phyloP scores from a whole-genome alignment of 2,888 invertebrate species.

The Ligdia adustata region DNA sequence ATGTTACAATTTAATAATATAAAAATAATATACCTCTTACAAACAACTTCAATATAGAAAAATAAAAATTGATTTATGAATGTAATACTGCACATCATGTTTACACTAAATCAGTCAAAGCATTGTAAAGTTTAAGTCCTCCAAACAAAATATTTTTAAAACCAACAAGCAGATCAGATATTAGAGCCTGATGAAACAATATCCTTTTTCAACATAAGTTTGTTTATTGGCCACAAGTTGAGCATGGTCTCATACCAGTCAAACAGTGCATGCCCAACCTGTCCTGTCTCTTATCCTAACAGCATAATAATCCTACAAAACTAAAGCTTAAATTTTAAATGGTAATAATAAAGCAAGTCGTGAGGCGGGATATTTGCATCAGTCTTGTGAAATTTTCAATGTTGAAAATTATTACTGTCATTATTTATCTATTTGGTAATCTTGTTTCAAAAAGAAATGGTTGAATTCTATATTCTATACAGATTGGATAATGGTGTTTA shows the following conservation, averaged over 20 bases:
- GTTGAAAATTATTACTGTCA: conserved; percentile 79
- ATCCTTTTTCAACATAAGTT: conserved; percentile 15
- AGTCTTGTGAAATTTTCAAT: conserved; percentile 83
- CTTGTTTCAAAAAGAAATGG: conserved; percentile 67
- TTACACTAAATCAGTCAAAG: conserved; percentile 81
- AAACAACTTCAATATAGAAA: conserved; percentile 72
- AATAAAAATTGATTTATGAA: conserved; percentile 67
- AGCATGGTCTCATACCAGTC: no score
- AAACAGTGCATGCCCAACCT: background rate
- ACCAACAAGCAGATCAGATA: conserved; percentile 20
- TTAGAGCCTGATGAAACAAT: conserved; percentile 27
- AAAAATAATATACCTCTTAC: conserved; percentile 76
- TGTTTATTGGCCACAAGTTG: conserved; percentile 52
- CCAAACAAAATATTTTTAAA: conserved; percentile 15
- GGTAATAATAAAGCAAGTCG: conserved; percentile 84
- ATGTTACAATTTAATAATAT: conserved; percentile 65
- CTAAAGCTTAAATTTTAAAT: conserved; percentile 77
- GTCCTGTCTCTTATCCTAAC: conserved; percentile 40
- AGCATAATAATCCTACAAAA: conserved; percentile 64
- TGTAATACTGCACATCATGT: conserved; percentile 80
- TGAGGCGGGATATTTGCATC: conserved; percentile 85
- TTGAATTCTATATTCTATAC: conserved; percentile 47
- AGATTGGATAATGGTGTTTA: conserved; percentile 44
- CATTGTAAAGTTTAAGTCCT: conserved; percentile 55
- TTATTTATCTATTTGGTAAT: conserved; percentile 76